phyloP scores from a whole-genome alignment of 1,140 invertebrate genomes.

The Hyposmocoma kahamanoa region DNA sequence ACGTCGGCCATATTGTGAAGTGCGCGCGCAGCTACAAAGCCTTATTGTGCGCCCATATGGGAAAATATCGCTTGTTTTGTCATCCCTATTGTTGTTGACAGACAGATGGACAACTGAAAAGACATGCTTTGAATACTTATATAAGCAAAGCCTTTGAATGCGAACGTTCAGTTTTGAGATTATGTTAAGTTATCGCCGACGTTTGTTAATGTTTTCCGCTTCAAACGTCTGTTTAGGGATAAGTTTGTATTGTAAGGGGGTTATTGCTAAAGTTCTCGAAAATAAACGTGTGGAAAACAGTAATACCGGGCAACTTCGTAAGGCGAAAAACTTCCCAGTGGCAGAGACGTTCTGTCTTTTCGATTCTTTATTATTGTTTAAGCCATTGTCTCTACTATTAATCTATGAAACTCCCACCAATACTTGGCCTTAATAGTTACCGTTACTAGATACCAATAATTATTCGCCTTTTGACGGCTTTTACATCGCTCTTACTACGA shows the following conservation, averaged over 20 bases:
- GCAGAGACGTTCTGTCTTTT: too few relatives aligned
- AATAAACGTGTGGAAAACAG: too few relatives aligned
- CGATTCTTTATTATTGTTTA: too few relatives aligned
- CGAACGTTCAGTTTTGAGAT: slow-evolving; percentile 31
- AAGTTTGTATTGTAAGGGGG: not conserved
- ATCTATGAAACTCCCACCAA: too few relatives aligned
- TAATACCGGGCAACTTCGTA: too few relatives aligned
- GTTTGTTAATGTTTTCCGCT: slow-evolving; percentile 21
- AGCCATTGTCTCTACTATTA: too few relatives aligned
- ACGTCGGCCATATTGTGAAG: slow-evolving; percentile 33
- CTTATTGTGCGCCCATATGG: slow-evolving; percentile 62
- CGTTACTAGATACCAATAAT: too few relatives aligned
- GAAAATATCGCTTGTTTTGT: slow-evolving; percentile 69
- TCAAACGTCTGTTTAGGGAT: slow-evolving; percentile 1
- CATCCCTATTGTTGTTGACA: slow-evolving; percentile 57
- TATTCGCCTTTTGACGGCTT: too few relatives aligned
- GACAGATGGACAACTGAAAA: slow-evolving; percentile 69
- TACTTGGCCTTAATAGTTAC: too few relatives aligned
- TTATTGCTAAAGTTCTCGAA: too few relatives aligned
- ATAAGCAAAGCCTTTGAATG: slow-evolving; percentile 39
- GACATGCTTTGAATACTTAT: slow-evolving; percentile 60
- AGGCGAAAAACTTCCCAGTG: too few relatives aligned
- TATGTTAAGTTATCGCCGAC: slow-evolving; percentile 39
- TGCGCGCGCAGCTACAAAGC: slow-evolving; percentile 36
- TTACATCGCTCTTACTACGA: too few relatives aligned